These are phyloP conservation scores for Cromileptes altivelis DNA, from an alignment of 2,113 vertebrate species.

Conservation along the genomic window DNA sequence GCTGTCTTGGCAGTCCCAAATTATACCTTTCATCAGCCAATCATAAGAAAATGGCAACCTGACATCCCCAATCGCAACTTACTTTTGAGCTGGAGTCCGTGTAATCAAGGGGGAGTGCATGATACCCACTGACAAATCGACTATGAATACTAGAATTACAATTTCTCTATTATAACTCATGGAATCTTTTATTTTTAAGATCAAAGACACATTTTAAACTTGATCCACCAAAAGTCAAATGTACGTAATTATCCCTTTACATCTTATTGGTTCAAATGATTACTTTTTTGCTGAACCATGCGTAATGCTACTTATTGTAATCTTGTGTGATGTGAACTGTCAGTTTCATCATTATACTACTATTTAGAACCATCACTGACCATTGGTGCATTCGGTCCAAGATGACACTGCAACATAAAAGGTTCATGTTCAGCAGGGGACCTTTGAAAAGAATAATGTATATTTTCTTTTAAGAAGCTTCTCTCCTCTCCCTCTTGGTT, in stretches of 20 bases:
- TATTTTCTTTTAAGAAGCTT: not conserved
- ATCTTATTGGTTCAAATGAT: conserved; percentile 40
- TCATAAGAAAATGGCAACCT: conserved; percentile 78
- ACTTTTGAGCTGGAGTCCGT: conserved; percentile 62
- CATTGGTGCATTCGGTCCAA: not conserved
- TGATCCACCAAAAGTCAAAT: conserved; percentile 44
- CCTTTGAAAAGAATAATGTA: not conserved
- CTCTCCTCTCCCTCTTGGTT: not conserved
- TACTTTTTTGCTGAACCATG: conserved; percentile 39
- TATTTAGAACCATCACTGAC: not conserved
- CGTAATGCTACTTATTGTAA: conserved; percentile 37
- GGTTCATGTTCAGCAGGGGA: not conserved
- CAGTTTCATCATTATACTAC: not conserved
- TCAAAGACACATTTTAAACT: conserved; percentile 50
- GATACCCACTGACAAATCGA: conserved; percentile 70
- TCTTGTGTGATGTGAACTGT: not conserved
- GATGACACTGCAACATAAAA: not conserved
- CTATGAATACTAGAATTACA: conserved; percentile 57
- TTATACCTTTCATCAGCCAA: conserved; percentile 85
- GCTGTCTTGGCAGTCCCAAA: conserved; percentile 78
- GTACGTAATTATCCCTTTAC: conserved; percentile 48
- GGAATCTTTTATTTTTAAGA: conserved; percentile 51
- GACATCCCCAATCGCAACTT: conserved; percentile 75
- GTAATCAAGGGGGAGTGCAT: conserved; percentile 65
- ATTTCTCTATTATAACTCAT: conserved; percentile 33